Base-by-base conservation (phyloP, 2,888 invertebrate genomes). In the Charanyca ferruginea region DNA sequence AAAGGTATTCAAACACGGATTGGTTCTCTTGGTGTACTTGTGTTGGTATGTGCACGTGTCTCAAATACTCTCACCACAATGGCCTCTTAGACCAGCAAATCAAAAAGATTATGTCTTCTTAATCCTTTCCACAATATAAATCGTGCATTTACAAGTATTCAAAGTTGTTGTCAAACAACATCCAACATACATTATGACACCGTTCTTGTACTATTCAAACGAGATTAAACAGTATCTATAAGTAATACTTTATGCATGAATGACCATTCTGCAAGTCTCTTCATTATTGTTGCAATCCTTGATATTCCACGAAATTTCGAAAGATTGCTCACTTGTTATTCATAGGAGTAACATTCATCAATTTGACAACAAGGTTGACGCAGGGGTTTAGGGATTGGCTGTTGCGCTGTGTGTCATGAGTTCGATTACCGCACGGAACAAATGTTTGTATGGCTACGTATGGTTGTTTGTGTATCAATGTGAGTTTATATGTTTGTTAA, bases 291-390 rank as follows among this genome's bases (percentile, higher is more conserved):
- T 8, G 13, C 38, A 16, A 22, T 41, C 22, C 25, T 22, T 35
- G 4, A 41, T 25, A 18, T 75, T 78, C 79, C 16, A 20, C 35
- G 79, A 74, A 77, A 47, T 62, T 23, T 28, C 47, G 20, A 18
- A 62, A 9, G 18, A 57, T 13, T 78, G 74, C 61, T 74, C 74
- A 61, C 35, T 74, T 77, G 9, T 2, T n/a, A 25, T 9, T 44
- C 2, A 44, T 7, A 25, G 16, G 20, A 63, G 9, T 47, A 3
- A 25, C 7, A 2, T 32, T 42, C 3, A 9, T n/a, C 9, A 28
- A 28, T 5, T 3, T 28, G 28, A 28, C 28, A 28, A 28, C 28
- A 5, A 28, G 7, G 28, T 3, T 28, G 28, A 28, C 28, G n/a
- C n/a, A n/a, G n/a, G n/a, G n/a, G n/a, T n/a, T n/a, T n/a, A n/a